Base-by-base conservation (phyloP, 2,113 vertebrate genomes). In the Anarrhichthys ocellatus region DNA sequence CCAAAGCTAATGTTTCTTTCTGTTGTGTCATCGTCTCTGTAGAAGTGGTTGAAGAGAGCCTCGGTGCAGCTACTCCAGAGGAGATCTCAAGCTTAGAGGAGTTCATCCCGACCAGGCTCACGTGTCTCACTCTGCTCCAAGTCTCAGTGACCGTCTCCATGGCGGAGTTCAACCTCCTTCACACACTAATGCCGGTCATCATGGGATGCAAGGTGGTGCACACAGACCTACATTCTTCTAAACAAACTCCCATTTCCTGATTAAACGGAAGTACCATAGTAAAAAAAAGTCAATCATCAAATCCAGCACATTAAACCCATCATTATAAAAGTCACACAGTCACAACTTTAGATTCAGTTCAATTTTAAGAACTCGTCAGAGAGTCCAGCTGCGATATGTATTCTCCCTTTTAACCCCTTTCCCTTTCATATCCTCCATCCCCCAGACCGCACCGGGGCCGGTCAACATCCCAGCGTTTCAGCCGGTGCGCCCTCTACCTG, bases 141-240 rank as follows among this genome's bases (percentile, higher is more conserved):
- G 96, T 96, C 76, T 96, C 96, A 3, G 81, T 97, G 85, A 97
- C 96, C 17, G 86, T 99, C 61, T 96, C 96, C 62, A 97, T 97
- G 94, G 98, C 98, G 46, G 98, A 99, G 93, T 99, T 99, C 92
- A 99, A 99, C 91, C 96, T 99, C 22, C 92, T 99, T n/a, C 97
- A 97, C 77, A 93, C 96, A 56, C 93, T 99, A 42, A 91, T 99
- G 72, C 97, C 97, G 34, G 50, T 97, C 77, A 96, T 99, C 81
- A 91, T 97, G 95, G 97, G 97, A 78, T 90, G 94, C 79, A 98
- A 98, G 97, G 98, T 99, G 88, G 32, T 40, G 22, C 22, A 56
- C n/a, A 38, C 20, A 36, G 1, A 61, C 27, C 3, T 62, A 27
- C 18, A 14, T 52, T 27, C 1, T 29, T 58, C 14, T 9, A 48